These are phyloP conservation scores for Glyptemys insculpta DNA, from an alignment of 2,797 vertebrate species.

Conservation along the genomic window DNA sequence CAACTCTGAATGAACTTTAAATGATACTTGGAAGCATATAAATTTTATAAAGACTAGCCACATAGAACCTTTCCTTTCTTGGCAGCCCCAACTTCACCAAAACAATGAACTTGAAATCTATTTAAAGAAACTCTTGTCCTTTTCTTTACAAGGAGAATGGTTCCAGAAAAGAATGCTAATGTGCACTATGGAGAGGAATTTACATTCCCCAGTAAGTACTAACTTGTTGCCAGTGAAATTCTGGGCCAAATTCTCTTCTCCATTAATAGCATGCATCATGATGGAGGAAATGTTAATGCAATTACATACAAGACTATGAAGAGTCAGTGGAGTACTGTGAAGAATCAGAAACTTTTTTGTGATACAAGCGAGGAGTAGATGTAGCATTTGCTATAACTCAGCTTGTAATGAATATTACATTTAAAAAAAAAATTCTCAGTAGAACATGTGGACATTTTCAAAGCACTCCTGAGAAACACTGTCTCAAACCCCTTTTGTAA, in stretches of 20 bases:
- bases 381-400: not conserved
- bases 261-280: not conserved
- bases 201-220: not conserved
- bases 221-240: not conserved
- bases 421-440: not conserved
- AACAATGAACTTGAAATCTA: not conserved
- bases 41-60: not conserved
- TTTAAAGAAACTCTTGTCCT: not conserved
- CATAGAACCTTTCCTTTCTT: not conserved
- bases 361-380: not conserved
- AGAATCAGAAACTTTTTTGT: not conserved
- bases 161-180: not conserved
- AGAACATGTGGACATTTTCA: not conserved
- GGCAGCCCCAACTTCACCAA: not conserved
- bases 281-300: not conserved
- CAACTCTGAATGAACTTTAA: not conserved
- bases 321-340: not conserved
- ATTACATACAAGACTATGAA: not conserved
- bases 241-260: not conserved
- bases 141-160: not conserved
- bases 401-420: not conserved
- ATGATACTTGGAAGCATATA: not conserved
- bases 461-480: not conserved
- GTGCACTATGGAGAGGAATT: not conserved
- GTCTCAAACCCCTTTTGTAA: not conserved